Percentiles rank a stretch among this genome's conserved stretches.
Evolutionary conservation across 2,888 invertebrate genomes (phyloP).

Genomic region (Penaeus monodon): DNA sequence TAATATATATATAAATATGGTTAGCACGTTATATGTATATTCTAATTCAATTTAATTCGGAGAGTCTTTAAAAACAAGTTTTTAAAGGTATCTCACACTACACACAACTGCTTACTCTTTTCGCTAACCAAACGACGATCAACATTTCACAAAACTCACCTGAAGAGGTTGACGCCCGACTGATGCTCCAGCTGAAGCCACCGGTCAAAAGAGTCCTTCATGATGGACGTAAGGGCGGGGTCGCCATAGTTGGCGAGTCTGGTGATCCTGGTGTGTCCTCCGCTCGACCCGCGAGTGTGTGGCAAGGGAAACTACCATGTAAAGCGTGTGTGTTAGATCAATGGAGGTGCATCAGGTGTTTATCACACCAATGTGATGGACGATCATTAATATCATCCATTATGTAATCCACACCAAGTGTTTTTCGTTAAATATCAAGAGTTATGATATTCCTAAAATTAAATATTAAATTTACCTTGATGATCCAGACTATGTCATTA

Average conservation of each 20-base stretch:
- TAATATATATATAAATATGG: too few relatives aligned
- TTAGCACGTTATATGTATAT: too few relatives aligned
- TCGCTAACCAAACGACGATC: too few relatives aligned
- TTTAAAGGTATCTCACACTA: too few relatives aligned
- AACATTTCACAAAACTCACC: constrained; percentile 65
- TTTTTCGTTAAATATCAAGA: too few relatives aligned
- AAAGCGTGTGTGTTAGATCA: neutral
- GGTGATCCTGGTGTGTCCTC: constrained; percentile 70
- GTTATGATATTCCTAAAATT: neutral
- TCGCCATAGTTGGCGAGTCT: constrained; percentile 68
- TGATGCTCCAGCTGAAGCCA: constrained; percentile 69
- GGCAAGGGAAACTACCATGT: constrained; percentile 68
- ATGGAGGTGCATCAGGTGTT: neutral
- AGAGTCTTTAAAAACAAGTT: too few relatives aligned
- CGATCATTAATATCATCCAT: too few relatives aligned
- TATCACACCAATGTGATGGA: too few relatives aligned
- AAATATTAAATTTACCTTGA: neutral
- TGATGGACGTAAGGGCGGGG: constrained; percentile 69
- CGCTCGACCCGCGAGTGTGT: constrained; percentile 70
- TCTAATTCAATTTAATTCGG: too few relatives aligned
- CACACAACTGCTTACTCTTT: too few relatives aligned
- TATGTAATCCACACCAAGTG: neutral
- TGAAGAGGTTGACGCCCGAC: constrained; percentile 67
- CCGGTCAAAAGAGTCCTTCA: constrained; percentile 68
- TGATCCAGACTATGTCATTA: too few relatives aligned